phyloP scores from a whole-genome alignment of 2,888 invertebrate species.

The Lysandra bellargus region DNA sequence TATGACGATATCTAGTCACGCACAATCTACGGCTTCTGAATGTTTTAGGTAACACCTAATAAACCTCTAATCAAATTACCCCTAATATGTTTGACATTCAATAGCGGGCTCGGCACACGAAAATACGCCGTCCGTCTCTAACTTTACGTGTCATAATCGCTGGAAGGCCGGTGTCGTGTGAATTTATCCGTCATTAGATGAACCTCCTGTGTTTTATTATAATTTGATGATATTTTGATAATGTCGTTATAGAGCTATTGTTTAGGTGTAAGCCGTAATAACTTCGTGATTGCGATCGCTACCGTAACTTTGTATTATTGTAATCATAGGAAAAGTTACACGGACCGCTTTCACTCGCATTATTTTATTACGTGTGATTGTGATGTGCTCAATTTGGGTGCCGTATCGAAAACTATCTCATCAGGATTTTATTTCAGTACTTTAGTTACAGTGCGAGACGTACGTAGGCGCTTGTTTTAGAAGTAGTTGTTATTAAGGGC shows the following conservation, averaged over 20 bases:
- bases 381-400: conserved; percentile 11
- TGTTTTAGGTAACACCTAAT: conserved; percentile 24
- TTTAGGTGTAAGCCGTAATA: conserved; percentile 32
- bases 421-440: background rate
- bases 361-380: conserved; percentile 14
- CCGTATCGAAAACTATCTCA: background rate
- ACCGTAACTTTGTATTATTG: conserved; percentile 29
- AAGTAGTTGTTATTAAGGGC: too few species aligned
- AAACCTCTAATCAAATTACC: conserved; percentile 28
- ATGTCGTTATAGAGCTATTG: conserved; percentile 40
- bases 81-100: conserved; percentile 30
- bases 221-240: conserved; percentile 41
- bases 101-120: background rate
- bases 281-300: conserved; percentile 15
- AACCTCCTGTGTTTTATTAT: conserved; percentile 35
- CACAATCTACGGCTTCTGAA: conserved; percentile 11
- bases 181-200: conserved; percentile 33
- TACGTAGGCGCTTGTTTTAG: too few species aligned
- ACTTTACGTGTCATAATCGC: conserved; percentile 1
- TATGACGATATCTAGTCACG: conserved; percentile 17
- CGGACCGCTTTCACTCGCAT: conserved; percentile 26
- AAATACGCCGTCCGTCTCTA: background rate
- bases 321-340: conserved; percentile 28
- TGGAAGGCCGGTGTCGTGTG: conserved; percentile 23
- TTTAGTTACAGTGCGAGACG: too few species aligned